A percentile compares a stretch with the other conserved stretches of the same genome.
phyloP scores from a whole-genome alignment of 2,888 invertebrate genomes.

The Bugulina stolonifera region DNA sequence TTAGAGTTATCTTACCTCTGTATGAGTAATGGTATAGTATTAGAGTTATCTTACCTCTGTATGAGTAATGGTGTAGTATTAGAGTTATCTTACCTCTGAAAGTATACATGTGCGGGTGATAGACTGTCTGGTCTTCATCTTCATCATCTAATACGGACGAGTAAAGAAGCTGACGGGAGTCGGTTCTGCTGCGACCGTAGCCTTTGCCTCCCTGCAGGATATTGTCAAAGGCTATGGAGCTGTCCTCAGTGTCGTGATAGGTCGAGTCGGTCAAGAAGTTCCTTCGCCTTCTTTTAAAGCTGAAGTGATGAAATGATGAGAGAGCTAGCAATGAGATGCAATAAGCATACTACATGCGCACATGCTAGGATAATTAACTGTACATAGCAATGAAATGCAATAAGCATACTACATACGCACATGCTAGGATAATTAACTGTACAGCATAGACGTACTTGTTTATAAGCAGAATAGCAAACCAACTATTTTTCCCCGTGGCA shows the following conservation, averaged over 20 bases:
- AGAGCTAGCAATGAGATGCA: too few species aligned
- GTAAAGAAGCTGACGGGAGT: neutral
- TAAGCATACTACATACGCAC: too few species aligned
- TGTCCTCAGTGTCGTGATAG: neutral
- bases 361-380: too few species aligned
- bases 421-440: too few species aligned
- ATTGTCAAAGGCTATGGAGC: neutral
- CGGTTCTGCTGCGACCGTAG: neutral
- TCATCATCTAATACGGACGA: neutral
- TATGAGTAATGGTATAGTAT: neutral
- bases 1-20: neutral
- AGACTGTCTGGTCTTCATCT: neutral
- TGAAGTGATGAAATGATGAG: too few species aligned
- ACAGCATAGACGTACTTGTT: too few species aligned
- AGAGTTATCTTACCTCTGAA: neutral
- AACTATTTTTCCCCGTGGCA: too few species aligned
- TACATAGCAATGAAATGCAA: too few species aligned
- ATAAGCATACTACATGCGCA: too few species aligned
- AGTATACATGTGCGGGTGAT: neutral
- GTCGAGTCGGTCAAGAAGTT: neutral
- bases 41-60: neutral
- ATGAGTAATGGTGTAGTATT: too few species aligned
- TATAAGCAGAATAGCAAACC: too few species aligned
- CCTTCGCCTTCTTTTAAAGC: neutral
- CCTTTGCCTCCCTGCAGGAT: neutral